Evolutionary conservation across 2,888 invertebrate genomes (phyloP), one percentile per base, ranked within the genome.

Genomic region (Oscheius myriophilus): DNA sequence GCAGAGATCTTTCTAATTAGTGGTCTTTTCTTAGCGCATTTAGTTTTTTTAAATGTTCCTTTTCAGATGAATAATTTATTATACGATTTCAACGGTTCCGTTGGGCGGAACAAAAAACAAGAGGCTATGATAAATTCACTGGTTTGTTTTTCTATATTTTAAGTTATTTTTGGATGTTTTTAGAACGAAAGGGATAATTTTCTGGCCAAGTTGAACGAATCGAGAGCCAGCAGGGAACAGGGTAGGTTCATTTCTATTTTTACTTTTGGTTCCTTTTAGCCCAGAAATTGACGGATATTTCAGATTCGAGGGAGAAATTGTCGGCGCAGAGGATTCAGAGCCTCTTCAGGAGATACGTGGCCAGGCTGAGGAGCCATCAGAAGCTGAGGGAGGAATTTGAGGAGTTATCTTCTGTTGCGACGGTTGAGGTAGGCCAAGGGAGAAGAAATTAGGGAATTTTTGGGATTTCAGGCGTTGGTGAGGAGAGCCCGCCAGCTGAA

Each of bases 101-200:
- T 74, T 0, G 57, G 55, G 21, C 62, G 72, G 12, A 69, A 78
- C 59, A 53, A 68, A 49, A 67, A 62, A 23, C 80, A 80, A 45
- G 80, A 80, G 51, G 78, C 80, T 0, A 70, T 80, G 70, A 14
- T 76, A 14, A 53, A 54, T 21, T 69, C 75, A 12, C 39, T 75
- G 73, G 79, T 77, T 21, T 53, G 61, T 64, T 26, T 41, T 23
- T 58, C 12, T 41, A 26, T 4, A 21, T 26, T 46, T 25, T 3
- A 53, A 16, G 41, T 53, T n/a, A 33, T 3, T 9, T 33, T 33
- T 33, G 9, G 33, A 52, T 1, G 52, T 26, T 69, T 73, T 41
- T 52, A 73, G 76, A 77, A 77, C 57, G 71, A 71, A 43, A 49
- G 76, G 11, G 70, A 72, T 21, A 54, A 67, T 18, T 77, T 74